Conservation (phyloP, 2,113 vertebrate species). For the Oxyura jamaicensis region DNA sequence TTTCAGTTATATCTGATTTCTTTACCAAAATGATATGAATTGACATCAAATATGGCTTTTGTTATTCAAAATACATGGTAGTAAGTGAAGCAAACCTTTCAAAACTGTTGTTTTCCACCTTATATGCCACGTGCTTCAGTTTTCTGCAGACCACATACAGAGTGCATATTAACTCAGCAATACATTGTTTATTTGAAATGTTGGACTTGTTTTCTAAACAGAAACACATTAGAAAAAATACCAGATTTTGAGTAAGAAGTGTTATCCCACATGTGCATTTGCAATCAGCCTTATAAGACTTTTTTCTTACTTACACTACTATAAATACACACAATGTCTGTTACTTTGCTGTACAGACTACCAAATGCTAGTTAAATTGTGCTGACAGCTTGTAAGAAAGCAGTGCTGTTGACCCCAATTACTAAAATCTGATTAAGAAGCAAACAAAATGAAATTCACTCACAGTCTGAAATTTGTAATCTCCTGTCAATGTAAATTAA, state of each 20-base stretch:
- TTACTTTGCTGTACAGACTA: neutral
- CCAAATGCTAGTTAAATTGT: neutral
- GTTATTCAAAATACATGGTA: neutral
- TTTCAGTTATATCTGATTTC: neutral
- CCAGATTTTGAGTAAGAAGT: neutral
- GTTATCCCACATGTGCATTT: neutral
- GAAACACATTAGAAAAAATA: neutral
- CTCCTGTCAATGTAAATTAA: neutral
- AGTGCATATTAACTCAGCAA: neutral
- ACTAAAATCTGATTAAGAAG: neutral
- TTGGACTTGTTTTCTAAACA: neutral
- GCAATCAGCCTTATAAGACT: neutral
- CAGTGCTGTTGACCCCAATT: neutral
- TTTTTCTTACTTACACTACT: neutral
- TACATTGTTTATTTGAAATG: neutral
- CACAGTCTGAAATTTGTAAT: neutral
- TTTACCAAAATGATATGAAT: neutral
- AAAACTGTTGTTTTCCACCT: neutral
- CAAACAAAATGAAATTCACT: constrained; percentile 1
- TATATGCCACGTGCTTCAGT: neutral
- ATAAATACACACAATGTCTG: neutral
- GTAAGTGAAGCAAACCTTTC: neutral
- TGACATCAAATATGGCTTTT: neutral
- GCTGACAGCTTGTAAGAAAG: neutral
- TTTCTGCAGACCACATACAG: neutral